phyloP scores from a whole-genome alignment of 2,113 vertebrate genomes.

The Caranx melampygus region DNA sequence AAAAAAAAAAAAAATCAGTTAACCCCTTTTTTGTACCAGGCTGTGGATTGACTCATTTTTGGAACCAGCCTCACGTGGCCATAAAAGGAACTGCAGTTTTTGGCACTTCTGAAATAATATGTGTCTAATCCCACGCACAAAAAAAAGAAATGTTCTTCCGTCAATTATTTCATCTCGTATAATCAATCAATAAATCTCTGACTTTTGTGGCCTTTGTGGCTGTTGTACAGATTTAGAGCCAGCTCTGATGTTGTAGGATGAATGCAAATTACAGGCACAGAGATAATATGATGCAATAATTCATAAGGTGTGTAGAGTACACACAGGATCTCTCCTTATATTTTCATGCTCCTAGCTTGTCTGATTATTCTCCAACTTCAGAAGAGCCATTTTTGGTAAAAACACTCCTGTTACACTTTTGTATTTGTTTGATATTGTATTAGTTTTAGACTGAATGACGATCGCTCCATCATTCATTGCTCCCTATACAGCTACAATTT shows the following conservation, averaged over 20 bases:
- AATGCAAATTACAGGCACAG: background rate
- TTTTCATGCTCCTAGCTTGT: too few relatives aligned
- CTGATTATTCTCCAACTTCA: background rate
- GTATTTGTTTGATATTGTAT: background rate
- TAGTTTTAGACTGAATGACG: background rate
- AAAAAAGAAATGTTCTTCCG: background rate
- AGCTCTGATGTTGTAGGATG: too few relatives aligned
- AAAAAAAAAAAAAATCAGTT: too few relatives aligned
- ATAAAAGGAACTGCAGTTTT: too few relatives aligned
- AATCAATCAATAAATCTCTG: background rate
- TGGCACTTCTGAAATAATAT: background rate
- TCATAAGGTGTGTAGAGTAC: background rate
- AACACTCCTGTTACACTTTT: background rate
- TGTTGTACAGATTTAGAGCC: background rate
- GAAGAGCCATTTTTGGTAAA: background rate
- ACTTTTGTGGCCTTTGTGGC: background rate
- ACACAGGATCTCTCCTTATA: background rate
- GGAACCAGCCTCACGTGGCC: too few relatives aligned
- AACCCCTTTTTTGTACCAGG: too few relatives aligned
- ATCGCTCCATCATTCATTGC: background rate
- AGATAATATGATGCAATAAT: background rate
- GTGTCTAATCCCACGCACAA: background rate
- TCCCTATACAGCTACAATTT: background rate
- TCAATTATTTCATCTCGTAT: background rate
- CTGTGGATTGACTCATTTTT: too few relatives aligned